Percentiles rank a stretch among this genome's conserved stretches.
Evolutionary conservation across 2,113 vertebrate genomes (phyloP).

Genomic region (Mola mola): DNA sequence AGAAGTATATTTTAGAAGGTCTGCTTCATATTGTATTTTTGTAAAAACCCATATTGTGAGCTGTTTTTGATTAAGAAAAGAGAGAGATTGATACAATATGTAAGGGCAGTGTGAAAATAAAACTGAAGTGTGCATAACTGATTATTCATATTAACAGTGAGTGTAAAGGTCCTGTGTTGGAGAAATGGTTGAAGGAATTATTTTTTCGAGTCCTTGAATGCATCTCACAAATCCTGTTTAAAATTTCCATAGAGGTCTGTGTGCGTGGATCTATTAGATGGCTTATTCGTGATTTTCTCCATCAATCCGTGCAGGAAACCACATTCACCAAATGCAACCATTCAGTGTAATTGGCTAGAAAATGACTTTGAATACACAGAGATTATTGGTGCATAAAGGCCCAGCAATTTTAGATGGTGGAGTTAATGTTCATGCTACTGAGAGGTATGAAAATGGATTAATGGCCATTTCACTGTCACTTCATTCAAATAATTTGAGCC

Average conservation of each 20-base stretch:
- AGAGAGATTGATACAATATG: background rate
- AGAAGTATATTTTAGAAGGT: background rate
- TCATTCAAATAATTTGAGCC: slow-evolving; percentile 43
- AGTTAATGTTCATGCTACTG: slow-evolving; percentile 46
- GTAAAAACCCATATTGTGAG: too few species aligned
- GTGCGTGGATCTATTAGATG: slow-evolving; percentile 25
- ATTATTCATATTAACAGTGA: slow-evolving; percentile 28
- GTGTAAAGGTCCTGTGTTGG: too few species aligned
- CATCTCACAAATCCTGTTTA: slow-evolving; percentile 23
- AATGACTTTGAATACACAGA: slow-evolving; percentile 59
- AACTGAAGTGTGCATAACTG: slow-evolving; percentile 12
- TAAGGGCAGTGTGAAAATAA: background rate
- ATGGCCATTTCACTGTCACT: slow-evolving; percentile 45
- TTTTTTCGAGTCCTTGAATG: slow-evolving; percentile 3
- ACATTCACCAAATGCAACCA: slow-evolving; percentile 51
- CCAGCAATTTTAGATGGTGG: slow-evolving; percentile 1
- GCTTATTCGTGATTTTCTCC: slow-evolving; percentile 53
- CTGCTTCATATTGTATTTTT: background rate
- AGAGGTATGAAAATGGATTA: slow-evolving; percentile 70
- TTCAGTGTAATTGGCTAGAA: slow-evolving; percentile 60
- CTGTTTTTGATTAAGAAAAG: too few species aligned
- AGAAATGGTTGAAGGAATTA: slow-evolving; percentile 24
- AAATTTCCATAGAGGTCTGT: slow-evolving; percentile 26
- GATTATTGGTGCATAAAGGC: slow-evolving; percentile 50
- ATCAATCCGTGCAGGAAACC: slow-evolving; percentile 45